A percentile compares a stretch with the other conserved stretches of the same genome.
Evolutionary conservation across 2,113 vertebrate genomes (phyloP).

Genomic region (Hemibagrus wyckioides): DNA sequence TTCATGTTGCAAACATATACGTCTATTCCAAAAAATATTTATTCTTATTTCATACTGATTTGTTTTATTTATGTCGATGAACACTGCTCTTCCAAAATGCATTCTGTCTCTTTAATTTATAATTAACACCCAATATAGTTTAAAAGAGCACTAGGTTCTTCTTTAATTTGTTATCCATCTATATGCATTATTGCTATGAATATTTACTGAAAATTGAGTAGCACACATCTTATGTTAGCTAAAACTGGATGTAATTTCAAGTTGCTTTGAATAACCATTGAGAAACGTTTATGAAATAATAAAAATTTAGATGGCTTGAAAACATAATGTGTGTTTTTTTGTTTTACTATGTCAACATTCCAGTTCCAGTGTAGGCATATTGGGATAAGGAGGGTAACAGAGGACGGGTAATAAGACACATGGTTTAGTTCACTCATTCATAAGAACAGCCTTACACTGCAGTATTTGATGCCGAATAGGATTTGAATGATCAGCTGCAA

Average conservation of each 20-base stretch:
- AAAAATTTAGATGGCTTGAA: background rate
- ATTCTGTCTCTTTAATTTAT: background rate
- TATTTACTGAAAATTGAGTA: background rate
- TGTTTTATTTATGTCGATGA: too few relatives aligned
- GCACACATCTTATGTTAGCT: background rate
- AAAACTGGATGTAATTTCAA: background rate
- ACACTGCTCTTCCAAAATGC: background rate
- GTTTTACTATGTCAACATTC: too few relatives aligned
- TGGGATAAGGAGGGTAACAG: too few relatives aligned
- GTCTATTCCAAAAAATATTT: too few relatives aligned
- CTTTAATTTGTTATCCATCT: background rate
- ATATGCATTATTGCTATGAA: background rate
- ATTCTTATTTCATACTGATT: too few relatives aligned
- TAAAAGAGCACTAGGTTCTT: background rate
- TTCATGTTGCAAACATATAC: too few relatives aligned
- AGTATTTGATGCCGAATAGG: background rate
- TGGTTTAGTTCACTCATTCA: background rate
- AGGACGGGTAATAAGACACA: background rate
- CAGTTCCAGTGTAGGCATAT: too few relatives aligned
- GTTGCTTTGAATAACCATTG: background rate
- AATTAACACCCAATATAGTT: background rate
- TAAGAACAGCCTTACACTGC: background rate
- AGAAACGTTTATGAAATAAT: background rate
- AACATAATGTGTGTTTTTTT: background rate
- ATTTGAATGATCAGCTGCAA: too few relatives aligned